Conservation (phyloP, 2,888 invertebrate genomes). For the Linyphia triangularis region DNA sequence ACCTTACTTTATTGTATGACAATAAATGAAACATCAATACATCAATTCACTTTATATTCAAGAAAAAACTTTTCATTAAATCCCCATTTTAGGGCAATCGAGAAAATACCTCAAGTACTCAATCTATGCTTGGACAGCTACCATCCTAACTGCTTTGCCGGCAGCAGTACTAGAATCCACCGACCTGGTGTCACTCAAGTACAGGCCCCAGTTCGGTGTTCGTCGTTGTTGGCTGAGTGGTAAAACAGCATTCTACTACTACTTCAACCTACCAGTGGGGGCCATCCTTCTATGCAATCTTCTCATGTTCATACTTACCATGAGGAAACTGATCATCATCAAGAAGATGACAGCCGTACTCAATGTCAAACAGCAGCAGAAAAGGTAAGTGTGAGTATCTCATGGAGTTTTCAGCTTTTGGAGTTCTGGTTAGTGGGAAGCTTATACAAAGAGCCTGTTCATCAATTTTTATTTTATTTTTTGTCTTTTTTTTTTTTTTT, state of each 20-base stretch:
- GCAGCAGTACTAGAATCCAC: conserved; percentile 62
- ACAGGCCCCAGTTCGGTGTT: conserved; percentile 68
- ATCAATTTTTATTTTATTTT: no score
- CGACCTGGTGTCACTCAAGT: conserved; percentile 5
- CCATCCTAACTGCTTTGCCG: conserved; percentile 39
- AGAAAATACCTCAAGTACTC: conserved; percentile 64
- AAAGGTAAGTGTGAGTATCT: conserved; percentile 71
- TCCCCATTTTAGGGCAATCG: no score
- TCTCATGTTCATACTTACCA: conserved; percentile 66
- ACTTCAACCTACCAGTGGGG: conserved; percentile 75
- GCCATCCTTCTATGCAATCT: conserved; percentile 69
- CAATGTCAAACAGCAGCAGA: conserved; percentile 65
- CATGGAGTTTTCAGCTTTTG: no score
- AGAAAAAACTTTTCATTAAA: no score
- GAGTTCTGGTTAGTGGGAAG: no score
- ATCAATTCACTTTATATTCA: no score
- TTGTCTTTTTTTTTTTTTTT: no score
- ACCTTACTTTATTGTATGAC: no score
- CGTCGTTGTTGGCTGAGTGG: conserved; percentile 73
- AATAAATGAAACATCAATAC: no score
- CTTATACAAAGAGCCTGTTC: no score
- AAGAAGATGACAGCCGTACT: conserved; percentile 70
- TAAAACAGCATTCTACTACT: conserved; percentile 61
- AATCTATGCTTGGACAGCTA: conserved; percentile 68
- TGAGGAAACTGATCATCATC: conserved; percentile 46